Evolutionary conservation across 2,797 vertebrate genomes (phyloP), one percentile per base, ranked within the genome.

Genomic region (Gymnothorax reevesii): DNA sequence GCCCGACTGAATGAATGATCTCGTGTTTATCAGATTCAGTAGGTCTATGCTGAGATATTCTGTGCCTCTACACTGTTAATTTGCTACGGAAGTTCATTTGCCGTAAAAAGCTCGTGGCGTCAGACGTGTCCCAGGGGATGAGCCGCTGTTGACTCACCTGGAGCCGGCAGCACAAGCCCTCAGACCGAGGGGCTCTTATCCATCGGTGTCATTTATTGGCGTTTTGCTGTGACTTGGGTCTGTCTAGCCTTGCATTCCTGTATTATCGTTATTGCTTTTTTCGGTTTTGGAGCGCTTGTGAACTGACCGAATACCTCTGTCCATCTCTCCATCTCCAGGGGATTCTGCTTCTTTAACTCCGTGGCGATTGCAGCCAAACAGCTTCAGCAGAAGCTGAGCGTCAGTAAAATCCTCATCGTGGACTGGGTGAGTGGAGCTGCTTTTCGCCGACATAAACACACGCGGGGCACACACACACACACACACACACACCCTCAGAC

Each of bases 271-370:
- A 33, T 57, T 59, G 82, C 60, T 60, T 42, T 42, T 83, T 33
- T 60, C 55, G 15, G 10, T 15, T 59, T 12, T 22, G 54, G 49
- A 79, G 66, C n/a, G 55, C 64, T 88, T 85, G 33, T 55, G 57
- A 73, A 52, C 57, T 0, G 86, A 85, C 84, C 52, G 60, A 79
- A 2, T 87, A 33, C 7, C 82, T 82, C 9, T 73, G 27, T 57
- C 17, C 82, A 3, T 64, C 27, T 42, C n/a, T 52, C 69, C 66
- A 84, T 54, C 86, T 12, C 9, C 91, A 99, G 98, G 98, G 98
- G 98, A 2, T 99, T 99, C 91, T 99, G 98, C 91, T 99, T 98
- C 94, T 99, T 99, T 88, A 99, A 99, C 91, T 99, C 98, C 0
- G 97, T 99, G 93, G 98, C 98, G 71, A 96, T 99, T 1, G 98